Base-by-base conservation (phyloP, 2,797 vertebrate species). In the Paratrypauchen microcephalus region DNA sequence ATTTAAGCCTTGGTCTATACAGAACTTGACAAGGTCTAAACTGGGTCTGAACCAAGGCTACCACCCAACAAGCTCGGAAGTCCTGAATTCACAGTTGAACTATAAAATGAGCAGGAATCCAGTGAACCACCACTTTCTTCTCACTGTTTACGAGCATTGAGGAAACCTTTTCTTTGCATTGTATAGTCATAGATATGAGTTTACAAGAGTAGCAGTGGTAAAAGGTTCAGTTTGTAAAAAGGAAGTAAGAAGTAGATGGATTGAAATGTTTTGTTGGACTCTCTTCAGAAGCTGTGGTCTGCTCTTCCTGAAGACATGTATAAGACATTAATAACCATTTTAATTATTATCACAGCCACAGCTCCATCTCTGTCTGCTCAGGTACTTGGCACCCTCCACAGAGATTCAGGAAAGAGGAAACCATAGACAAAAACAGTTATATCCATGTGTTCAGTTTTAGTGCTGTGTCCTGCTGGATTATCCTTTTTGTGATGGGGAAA, bases 281-380 rank as follows among this genome's bases (percentile, higher is more conserved):
- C 80, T 74, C 23, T 66, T 85, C 75, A 77, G 58, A 70, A 13
- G 11, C 72, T 71, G 61, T 75, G 66, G 60, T 78, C 70, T 70
- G 71, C 64, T 78, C 72, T 58, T 67, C 77, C 74, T 76, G 81
- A 86, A 86, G 77, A 78, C 85, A 86, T 89, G 87, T 88, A 90
- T 86, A 88, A 90, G 80, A 82, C 89, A 89, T 90, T 90, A 88
- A 84, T 75, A 65, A 65, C 9, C 19, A 18, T 30, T 77, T 74
- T 90, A 89, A 93, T 92, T 86, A 78, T 83, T 79, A 82, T 84
- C 69, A 70, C 92, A 92, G 85, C 85, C 91, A 86, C 74, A 68
- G 68, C 80, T 73, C 69, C 69, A 64, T 66, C 64, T 36, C 79
- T 75, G 74, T 77, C 82, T 72, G 76, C 0, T 74, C 41, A 41